Percentiles rank a stretch among this genome's conserved stretches.
These are phyloP conservation scores for Scortum barcoo DNA, from an alignment of 2,113 vertebrate genomes.

Conservation along the genomic window DNA sequence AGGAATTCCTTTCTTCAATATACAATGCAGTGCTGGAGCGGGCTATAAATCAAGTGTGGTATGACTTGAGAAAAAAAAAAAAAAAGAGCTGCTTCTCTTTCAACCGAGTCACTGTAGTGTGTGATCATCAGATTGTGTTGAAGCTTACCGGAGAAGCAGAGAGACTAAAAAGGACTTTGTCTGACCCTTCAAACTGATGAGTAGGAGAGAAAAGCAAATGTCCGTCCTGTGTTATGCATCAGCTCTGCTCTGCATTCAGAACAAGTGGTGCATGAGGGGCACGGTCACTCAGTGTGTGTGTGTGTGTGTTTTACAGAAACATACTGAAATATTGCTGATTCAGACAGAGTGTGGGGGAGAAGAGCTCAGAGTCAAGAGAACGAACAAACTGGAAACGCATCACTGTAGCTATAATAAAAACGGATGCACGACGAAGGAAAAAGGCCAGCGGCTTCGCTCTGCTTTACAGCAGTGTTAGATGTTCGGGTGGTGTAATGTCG, in stretches of 20 bases:
- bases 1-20: constrained; percentile 72
- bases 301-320: constrained; percentile 18
- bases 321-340: constrained; percentile 59
- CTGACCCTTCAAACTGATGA: constrained; percentile 63
- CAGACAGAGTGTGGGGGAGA: constrained; percentile 32
- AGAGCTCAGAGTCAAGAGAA: constrained; percentile 27
- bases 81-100: constrained; percentile 45
- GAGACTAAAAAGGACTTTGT: constrained; percentile 55
- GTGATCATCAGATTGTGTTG: constrained; percentile 57
- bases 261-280: constrained; percentile 45
- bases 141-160: constrained; percentile 30
- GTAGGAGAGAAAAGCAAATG: constrained; percentile 46
- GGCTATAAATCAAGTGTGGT: constrained; percentile 71
- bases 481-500: constrained; percentile 19
- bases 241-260: constrained; percentile 34
- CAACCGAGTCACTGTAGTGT: constrained; percentile 44
- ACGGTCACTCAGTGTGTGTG: constrained; percentile 15
- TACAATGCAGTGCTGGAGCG: constrained; percentile 39
- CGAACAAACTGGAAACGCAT: constrained; percentile 10
- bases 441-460: neutral
- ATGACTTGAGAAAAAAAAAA: constrained; percentile 10
- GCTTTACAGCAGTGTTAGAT: neutral
- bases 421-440: neutral
- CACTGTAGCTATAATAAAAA: constrained; percentile 17
- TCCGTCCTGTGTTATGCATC: constrained; percentile 36